Evolutionary conservation across 2,888 invertebrate species (phyloP), one percentile per base, ranked within the genome.

Genomic region (Harpalus rubripes): DNA sequence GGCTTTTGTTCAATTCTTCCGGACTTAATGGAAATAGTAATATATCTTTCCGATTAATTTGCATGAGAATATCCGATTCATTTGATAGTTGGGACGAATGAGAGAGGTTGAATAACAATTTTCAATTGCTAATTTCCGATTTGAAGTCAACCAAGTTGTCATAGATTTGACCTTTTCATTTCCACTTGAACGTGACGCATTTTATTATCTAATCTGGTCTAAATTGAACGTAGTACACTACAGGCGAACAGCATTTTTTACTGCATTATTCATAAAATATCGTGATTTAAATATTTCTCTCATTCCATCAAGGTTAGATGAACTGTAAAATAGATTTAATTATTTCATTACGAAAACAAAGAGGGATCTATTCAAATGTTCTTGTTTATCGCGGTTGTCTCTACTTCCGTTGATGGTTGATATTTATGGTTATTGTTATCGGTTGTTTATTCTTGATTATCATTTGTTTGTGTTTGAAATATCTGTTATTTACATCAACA

Each of bases 391-490:
- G 72, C 44, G 72, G 72, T 74, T 74, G 44, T 44, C 16, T 44
- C 22, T 41, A 26, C 18, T 44, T 74, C 72, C 72, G 72, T 44
- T 72, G 44, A 41, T 44, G 44, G 26, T 63, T 63, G 26, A 63
- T 68, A 41, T 63, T 63, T 68, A 41, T 39, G 16, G 41, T 72
- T 72, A 44, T 72, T 72, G 16, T 72, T 72, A 72, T 72, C 72
- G 15, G 44, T 68, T 74, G 72, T 74, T 74, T 74, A 74, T 74
- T 74, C 18, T 41, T 10, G 44, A 74, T 52, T 74, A 74, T 74
- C 72, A 74, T 74, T 44, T 74, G 44, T 74, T 74, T 74, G 72
- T 74, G 44, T 74, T 68, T 44, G 72, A 10, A 44, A 68, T 52
- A 18, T 74, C 18, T 44, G n/a, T 16, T 72, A 72, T 72, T 74